Percentiles rank a stretch among this genome's conserved stretches.
phyloP scores from a whole-genome alignment of 2,113 vertebrate genomes.

The Picathartes gymnocephalus region DNA sequence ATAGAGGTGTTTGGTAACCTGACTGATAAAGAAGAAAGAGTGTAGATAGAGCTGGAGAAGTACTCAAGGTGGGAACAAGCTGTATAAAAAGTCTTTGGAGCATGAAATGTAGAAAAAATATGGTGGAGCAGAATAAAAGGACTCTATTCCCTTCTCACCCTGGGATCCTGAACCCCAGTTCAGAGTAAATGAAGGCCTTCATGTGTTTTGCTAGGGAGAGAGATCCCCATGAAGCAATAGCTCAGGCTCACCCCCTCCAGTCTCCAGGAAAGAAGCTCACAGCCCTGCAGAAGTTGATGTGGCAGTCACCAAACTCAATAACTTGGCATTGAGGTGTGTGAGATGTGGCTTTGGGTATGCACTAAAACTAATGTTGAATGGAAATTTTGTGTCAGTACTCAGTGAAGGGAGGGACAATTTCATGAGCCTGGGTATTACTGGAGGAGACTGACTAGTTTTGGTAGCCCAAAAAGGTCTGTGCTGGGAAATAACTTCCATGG shows the following conservation, averaged over 20 bases:
- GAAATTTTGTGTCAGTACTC: background rate
- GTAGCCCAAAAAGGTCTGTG: background rate
- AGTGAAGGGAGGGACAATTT: background rate
- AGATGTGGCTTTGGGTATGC: background rate
- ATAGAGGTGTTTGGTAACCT: background rate
- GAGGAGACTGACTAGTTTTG: background rate
- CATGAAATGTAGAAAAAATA: background rate
- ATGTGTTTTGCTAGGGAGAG: background rate
- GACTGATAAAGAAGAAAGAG: background rate
- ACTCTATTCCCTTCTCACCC: background rate
- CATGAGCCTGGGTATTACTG: background rate
- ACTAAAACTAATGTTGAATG: background rate
- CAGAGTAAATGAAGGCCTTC: background rate
- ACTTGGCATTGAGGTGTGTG: background rate
- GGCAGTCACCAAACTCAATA: background rate
- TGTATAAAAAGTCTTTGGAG: background rate
- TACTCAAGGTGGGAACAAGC: background rate
- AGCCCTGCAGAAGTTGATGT: background rate
- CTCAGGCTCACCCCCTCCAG: background rate
- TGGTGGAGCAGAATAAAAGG: background rate
- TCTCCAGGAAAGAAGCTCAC: background rate
- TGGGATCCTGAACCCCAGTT: background rate
- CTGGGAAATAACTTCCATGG: background rate
- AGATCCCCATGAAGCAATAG: background rate
- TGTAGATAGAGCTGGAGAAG: background rate